Evolutionary conservation across 92 coral and sea anemone genomes (phyloP).

Genomic region (Epizoanthus stellaris): DNA sequence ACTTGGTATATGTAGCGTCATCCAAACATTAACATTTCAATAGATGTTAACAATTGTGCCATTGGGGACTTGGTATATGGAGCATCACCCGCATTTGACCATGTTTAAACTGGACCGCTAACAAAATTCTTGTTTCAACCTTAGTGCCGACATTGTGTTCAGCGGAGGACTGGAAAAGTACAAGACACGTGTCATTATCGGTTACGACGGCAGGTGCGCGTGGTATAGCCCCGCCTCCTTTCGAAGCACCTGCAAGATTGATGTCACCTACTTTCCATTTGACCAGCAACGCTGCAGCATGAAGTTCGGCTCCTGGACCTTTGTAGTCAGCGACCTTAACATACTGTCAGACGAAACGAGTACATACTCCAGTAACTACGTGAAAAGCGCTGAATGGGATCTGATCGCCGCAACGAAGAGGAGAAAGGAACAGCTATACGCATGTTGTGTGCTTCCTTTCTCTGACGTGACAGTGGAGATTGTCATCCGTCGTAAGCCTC

Average conservation of each 20-base stretch:
- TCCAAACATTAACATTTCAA: not conserved
- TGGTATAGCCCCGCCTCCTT: conserved; percentile 93
- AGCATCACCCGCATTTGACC: not conserved
- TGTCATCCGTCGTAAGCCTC: conserved; percentile 79
- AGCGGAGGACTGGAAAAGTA: conserved; percentile 92
- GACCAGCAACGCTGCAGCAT: conserved; percentile 87
- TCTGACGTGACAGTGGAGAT: conserved; percentile 77
- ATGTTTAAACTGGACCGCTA: not conserved
- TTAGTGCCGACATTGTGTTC: conserved; percentile 85
- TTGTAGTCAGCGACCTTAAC: conserved; percentile 77
- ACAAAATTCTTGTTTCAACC: not conserved
- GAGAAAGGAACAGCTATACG: conserved; percentile 59
- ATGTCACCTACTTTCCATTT: conserved; percentile 87
- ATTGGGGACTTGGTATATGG: too few species aligned
- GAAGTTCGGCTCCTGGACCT: conserved; percentile 96
- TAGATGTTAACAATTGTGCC: too few species aligned
- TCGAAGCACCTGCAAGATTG: conserved; percentile 86
- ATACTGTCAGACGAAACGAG: conserved; percentile 60
- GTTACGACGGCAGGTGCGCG: conserved; percentile 67
- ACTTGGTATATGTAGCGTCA: too few species aligned
- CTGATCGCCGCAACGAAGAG: conserved; percentile 60
- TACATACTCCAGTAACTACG: conserved; percentile 68
- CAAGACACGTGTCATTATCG: conserved; percentile 84
- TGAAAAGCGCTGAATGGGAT: conserved; percentile 89
- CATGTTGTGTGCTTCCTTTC: conserved; percentile 76